phyloP scores from a whole-genome alignment of 2,888 invertebrate genomes.

The Dromius quadrimaculatus region DNA sequence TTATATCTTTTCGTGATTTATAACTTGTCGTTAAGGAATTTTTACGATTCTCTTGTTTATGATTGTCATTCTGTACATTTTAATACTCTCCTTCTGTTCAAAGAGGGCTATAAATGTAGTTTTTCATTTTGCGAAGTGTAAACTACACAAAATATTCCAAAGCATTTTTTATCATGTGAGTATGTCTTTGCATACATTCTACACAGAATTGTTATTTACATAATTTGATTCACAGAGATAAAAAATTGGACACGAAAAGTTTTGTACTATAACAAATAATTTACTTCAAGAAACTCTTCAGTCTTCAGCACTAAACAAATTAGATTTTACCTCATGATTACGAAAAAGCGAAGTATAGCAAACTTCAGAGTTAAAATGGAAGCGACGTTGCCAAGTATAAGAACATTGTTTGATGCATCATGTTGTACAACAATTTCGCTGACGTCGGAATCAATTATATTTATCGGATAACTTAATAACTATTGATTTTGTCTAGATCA shows the following conservation, averaged over 20 bases:
- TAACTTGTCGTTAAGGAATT: constrained; percentile 27
- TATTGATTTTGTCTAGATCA: constrained; percentile 44
- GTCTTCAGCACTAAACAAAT: constrained; percentile 2
- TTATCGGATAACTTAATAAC: constrained; percentile 43
- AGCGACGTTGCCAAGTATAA: constrained; percentile 30
- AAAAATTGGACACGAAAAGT: background rate
- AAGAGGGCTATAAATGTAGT: constrained; percentile 4
- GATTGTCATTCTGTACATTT: constrained; percentile 31
- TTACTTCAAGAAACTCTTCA: background rate
- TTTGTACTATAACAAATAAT: constrained; percentile 13
- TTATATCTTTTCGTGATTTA: constrained; percentile 30
- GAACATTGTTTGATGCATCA: constrained; percentile 41
- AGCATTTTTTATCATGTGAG: too few relatives aligned
- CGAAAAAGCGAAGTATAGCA: constrained; percentile 35
- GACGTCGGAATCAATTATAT: constrained; percentile 45
- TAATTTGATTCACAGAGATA: background rate
- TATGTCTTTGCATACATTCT: too few relatives aligned
- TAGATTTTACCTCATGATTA: constrained; percentile 34
- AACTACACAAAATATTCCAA: background rate
- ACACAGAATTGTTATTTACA: background rate
- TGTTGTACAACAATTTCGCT: constrained; percentile 38
- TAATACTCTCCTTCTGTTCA: constrained; percentile 27
- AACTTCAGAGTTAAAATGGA: constrained; percentile 33
- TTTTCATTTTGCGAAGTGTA: constrained; percentile 21
- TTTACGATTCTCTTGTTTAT: constrained; percentile 26